Base-by-base conservation (phyloP, 2,888 invertebrate species). In the Chymomyza fuscimana region DNA sequence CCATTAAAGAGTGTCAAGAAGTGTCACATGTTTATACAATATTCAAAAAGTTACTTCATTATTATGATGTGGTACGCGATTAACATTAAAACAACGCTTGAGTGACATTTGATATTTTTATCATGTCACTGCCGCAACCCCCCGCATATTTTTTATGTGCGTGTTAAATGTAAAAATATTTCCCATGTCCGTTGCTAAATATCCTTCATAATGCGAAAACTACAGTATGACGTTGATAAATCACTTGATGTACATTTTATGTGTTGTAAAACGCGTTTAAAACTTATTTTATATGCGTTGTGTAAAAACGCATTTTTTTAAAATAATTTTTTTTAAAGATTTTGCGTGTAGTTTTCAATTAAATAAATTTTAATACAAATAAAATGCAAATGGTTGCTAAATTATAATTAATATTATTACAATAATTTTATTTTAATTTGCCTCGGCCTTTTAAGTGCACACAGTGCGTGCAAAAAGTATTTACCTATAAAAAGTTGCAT, bases 151-250 rank as follows among this genome's bases (percentile, higher is more conserved):
- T 73, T 67, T 73, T 54, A 69, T 73, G 62, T 63, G 72, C 78
- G 77, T 78, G 80, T 69, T 64, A 73, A 77, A 70, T 68, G 77
- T 77, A 78, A 78, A 54, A 54, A 19, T 19, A 54, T 15, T 19
- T 54, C 52, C 19, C 52, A 54, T 54, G 52, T 19, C 19, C 19
- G 4, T 15, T 60, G 36, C 15, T 25, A 36, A 36, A 36, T 72
- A 69, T 69, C 69, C 72, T 77, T 60, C 51, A 69, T 81, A 78
- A 81, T 80, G 76, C 56, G 65, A 71, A 76, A 81, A 81, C 72
- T 74, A 78, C 81, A 79, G 74, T 56, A 29, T 58, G 70, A 71
- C 69, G 59, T 68, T 76, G 78, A 80, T 72, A 75, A 78, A 78
- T 80, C 65, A 66, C 78, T 54, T n/a, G 67, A 72, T 5, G 73